phyloP scores from a whole-genome alignment of 92 coral and sea anemone species.

The Parazoanthus darwini region DNA sequence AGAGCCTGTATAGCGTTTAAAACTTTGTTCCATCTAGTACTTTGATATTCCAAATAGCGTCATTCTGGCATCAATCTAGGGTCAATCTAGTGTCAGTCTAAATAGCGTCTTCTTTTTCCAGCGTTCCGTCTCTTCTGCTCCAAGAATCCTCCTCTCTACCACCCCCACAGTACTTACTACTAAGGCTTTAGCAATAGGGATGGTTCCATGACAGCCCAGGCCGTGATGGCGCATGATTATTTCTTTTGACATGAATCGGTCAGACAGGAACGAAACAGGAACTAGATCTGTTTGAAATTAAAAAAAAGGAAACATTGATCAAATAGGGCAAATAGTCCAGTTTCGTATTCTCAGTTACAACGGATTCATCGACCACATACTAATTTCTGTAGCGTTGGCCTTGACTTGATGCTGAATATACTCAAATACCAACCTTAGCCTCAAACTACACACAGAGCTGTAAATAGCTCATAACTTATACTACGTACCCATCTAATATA shows the following conservation, averaged over 20 bases:
- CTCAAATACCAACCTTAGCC: too few relatives aligned
- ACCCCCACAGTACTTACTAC: slow-evolving; percentile 59
- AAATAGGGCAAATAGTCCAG: too few relatives aligned
- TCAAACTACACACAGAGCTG: too few relatives aligned
- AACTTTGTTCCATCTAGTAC: too few relatives aligned
- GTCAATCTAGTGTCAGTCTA: neutral
- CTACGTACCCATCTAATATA: too few relatives aligned
- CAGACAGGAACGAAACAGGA: slow-evolving; percentile 80
- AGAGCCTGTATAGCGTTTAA: too few relatives aligned
- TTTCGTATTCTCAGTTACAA: too few relatives aligned
- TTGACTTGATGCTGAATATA: too few relatives aligned
- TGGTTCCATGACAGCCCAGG: slow-evolving; percentile 85
- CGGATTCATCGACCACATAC: too few relatives aligned
- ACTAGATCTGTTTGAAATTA: slow-evolving; percentile 66
- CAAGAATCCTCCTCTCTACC: neutral
- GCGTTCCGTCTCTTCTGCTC: neutral
- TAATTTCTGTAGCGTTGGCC: too few relatives aligned
- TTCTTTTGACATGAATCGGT: slow-evolving; percentile 73
- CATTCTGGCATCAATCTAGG: neutral
- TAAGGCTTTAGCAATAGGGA: slow-evolving; percentile 89
- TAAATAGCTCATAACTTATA: too few relatives aligned
- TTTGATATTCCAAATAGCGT: too few relatives aligned
- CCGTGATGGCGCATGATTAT: slow-evolving; percentile 91
- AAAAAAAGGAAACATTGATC: neutral
- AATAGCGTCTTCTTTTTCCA: neutral